Percentiles rank a stretch among this genome's conserved stretches.
phyloP scores from a whole-genome alignment of 2,113 vertebrate species.

The Kobus ellipsiprymnus region DNA sequence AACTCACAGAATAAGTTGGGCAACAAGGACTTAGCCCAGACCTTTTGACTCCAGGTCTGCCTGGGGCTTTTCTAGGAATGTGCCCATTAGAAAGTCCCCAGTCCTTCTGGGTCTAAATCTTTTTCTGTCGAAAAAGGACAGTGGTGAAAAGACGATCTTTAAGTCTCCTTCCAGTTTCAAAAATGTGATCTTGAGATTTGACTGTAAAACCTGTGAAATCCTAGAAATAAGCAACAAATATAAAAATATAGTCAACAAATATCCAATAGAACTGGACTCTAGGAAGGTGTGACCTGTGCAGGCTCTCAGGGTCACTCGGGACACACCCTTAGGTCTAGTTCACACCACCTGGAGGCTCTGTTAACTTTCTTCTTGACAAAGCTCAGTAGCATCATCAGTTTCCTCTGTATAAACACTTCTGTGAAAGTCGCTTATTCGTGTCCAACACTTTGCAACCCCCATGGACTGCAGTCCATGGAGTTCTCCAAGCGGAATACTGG shows the following conservation, averaged over 20 bases:
- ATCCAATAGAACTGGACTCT: not conserved
- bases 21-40: not conserved
- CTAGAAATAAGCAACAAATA: not conserved
- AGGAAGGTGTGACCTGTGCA: not conserved
- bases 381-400: not conserved
- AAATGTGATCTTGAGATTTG: conserved; percentile 4
- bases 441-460: not conserved
- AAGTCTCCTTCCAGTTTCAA: not conserved
- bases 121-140: not conserved
- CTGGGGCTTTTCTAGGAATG: not conserved
- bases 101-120: not conserved
- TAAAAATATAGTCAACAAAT: not conserved
- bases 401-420: not conserved
- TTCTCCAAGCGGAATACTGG: not conserved
- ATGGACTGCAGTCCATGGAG: not conserved
- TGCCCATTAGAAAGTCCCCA: not conserved
- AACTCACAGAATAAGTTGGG: not conserved
- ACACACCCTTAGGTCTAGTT: not conserved
- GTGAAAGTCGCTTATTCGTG: not conserved
- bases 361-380: not conserved
- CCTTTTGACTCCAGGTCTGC: not conserved
- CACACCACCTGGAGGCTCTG: not conserved
- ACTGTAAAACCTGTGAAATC: not conserved
- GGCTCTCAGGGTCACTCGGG: rapidly evolving
- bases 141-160: not conserved